These are phyloP conservation scores for Callopanchax toddi DNA, from an alignment of 2,113 vertebrate species.

Conservation along the genomic window DNA sequence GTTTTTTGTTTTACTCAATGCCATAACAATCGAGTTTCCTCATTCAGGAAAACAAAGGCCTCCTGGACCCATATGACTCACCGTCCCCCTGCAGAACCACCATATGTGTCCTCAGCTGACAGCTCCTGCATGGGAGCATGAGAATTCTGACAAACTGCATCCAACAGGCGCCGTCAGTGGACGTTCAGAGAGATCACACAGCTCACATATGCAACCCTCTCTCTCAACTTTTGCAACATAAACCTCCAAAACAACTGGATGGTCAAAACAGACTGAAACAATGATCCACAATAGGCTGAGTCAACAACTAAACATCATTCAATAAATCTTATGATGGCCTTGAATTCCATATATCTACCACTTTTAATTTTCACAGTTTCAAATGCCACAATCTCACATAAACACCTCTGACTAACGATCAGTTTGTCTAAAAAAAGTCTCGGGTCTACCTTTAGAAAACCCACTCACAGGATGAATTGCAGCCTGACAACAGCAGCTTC, in stretches of 20 bases:
- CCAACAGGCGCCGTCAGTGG: too few species aligned
- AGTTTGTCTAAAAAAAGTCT: conserved; percentile 34
- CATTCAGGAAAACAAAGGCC: conserved; percentile 23
- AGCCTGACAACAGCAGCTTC: background rate
- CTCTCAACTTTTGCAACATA: conserved; percentile 9
- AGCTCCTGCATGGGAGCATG: too few species aligned
- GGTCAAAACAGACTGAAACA: conserved; percentile 1
- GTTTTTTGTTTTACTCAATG: background rate
- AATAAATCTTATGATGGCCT: background rate
- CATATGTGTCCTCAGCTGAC: conserved; percentile 19
- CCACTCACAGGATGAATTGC: background rate
- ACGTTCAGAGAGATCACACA: conserved; percentile 12
- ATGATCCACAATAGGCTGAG: background rate
- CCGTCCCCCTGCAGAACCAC: conserved; percentile 17
- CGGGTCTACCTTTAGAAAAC: conserved; percentile 21
- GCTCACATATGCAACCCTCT: too few species aligned
- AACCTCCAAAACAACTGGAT: conserved; percentile 13
- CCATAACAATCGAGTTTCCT: conserved; percentile 5
- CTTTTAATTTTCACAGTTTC: conserved; percentile 7
- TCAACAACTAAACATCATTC: background rate
- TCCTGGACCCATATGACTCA: conserved; percentile 11
- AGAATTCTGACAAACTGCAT: too few species aligned
- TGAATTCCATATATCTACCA: background rate
- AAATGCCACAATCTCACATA: conserved; percentile 13
- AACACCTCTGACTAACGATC: conserved; percentile 17